Conservation (phyloP, 2,113 vertebrate species). For the Brachyhypopomus gauderio region DNA sequence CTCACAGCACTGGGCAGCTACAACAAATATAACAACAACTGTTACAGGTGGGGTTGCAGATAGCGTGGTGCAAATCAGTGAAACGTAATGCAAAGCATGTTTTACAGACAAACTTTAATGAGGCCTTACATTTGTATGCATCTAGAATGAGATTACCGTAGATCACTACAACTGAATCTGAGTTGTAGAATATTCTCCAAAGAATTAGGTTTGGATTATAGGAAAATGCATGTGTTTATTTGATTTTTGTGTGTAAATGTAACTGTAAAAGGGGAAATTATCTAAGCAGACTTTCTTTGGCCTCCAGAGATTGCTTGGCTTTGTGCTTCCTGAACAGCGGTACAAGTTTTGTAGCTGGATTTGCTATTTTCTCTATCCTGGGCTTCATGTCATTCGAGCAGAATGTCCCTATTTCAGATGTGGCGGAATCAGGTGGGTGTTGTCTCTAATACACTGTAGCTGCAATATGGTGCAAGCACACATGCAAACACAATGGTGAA, state of each 20-base stretch:
- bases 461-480: background rate
- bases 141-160: too few relatives aligned
- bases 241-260: background rate
- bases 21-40: constrained; percentile 97
- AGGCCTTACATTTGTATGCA: too few relatives aligned
- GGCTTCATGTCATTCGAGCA: constrained; percentile 96
- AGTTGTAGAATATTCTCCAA: background rate
- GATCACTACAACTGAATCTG: background rate
- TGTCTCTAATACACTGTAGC: background rate
- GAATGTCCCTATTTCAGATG: constrained; percentile 89
- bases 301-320: constrained; percentile 86
- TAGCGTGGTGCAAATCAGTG: background rate
- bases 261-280: background rate
- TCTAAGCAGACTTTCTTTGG: background rate
- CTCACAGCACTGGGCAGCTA: constrained; percentile 95
- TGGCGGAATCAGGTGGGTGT: constrained; percentile 90
- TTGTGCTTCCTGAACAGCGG: constrained; percentile 95
- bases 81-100: too few relatives aligned
- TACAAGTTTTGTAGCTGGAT: constrained; percentile 93
- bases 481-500: background rate
- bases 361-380: constrained; percentile 97
- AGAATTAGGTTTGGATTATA: too few relatives aligned
- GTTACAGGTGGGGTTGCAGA: constrained; percentile 83
- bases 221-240: background rate
- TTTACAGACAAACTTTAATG: too few relatives aligned